Evolutionary conservation across 2,113 vertebrate species (phyloP).

Genomic region (Aegithalos caudatus): DNA sequence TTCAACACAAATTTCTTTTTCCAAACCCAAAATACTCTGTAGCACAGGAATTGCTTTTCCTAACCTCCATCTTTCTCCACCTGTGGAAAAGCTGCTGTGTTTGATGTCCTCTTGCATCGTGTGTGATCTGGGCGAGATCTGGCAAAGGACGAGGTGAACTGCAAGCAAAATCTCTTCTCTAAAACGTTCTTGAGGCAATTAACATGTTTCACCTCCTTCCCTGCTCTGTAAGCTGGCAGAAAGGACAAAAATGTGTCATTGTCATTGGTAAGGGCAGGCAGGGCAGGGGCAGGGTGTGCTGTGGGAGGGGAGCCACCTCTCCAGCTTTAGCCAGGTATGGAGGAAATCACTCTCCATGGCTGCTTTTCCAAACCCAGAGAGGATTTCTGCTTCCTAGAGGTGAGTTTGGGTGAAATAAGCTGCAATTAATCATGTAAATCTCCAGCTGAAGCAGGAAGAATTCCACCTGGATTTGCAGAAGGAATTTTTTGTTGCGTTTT

Average conservation of each 20-base stretch:
- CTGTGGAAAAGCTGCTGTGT: not conserved
- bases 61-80: not conserved
- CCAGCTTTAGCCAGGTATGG: too few relatives aligned
- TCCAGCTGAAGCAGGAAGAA: not conserved
- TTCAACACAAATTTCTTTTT: not conserved
- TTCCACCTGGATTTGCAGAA: not conserved
- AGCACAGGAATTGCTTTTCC: not conserved
- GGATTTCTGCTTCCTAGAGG: not conserved
- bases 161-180: not conserved
- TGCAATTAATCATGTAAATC: not conserved
- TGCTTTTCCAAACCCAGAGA: not conserved
- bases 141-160: not conserved
- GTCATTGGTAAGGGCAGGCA: not conserved
- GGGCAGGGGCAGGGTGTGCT: not conserved
- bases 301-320: not conserved
- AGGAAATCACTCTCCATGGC: not conserved
- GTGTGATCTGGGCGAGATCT: not conserved
- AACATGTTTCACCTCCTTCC: not conserved
- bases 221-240: not conserved
- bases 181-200: not conserved
- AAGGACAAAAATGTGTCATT: not conserved
- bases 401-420: not conserved
- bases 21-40: not conserved
- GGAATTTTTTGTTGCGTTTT: not conserved
- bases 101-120: rapidly evolving